Percentiles rank a stretch among this genome's conserved stretches.
phyloP scores from a whole-genome alignment of 2,113 vertebrate species.

The Urocitellus parryii region DNA sequence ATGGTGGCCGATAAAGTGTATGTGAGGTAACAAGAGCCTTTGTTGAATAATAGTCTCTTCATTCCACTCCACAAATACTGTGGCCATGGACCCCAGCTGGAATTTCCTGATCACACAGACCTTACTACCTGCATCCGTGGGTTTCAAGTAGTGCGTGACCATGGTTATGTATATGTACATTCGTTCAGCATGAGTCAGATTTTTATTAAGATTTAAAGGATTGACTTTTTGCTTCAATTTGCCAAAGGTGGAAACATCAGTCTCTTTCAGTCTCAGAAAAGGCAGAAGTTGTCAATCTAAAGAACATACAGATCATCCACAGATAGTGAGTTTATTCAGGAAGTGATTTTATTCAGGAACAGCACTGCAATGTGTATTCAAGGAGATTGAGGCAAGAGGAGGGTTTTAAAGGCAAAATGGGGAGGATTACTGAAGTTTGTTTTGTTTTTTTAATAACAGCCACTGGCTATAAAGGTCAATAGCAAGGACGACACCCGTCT shows the following conservation, averaged over 20 bases:
- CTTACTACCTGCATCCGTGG: fast-evolving
- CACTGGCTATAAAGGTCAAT: too few species aligned
- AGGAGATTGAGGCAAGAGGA: neutral
- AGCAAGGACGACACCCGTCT: fast-evolving
- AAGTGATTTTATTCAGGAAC: neutral
- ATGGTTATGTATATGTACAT: fast-evolving
- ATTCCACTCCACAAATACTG: neutral
- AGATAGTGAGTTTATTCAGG: neutral
- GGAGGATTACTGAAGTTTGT: neutral
- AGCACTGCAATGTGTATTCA: neutral
- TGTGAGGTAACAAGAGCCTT: neutral
- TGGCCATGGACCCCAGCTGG: neutral
- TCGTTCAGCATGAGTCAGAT: neutral
- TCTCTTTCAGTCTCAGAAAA: constrained; percentile 1
- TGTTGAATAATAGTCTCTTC: neutral
- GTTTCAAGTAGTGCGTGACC: neutral
- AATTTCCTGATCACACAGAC: neutral
- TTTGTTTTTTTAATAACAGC: neutral
- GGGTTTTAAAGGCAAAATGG: neutral
- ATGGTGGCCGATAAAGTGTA: neutral
- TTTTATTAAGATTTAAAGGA: neutral
- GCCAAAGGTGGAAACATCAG: neutral
- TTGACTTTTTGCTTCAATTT: neutral
- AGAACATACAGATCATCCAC: neutral
- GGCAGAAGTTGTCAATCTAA: neutral